Evolutionary conservation across 2,113 vertebrate genomes (phyloP).

Genomic region (Megaptera novaeangliae): DNA sequence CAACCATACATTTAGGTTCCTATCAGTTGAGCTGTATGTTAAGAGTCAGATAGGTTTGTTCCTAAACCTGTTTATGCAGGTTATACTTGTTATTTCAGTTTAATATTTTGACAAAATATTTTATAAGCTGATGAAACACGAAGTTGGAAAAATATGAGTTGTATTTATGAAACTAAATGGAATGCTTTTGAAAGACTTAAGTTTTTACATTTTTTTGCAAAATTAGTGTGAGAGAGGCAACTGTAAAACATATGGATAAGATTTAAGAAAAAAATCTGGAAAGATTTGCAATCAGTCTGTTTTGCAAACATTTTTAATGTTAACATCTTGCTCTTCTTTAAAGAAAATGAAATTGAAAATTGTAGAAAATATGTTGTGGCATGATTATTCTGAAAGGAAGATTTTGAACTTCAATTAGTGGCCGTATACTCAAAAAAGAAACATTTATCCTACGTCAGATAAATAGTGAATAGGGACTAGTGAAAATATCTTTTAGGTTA

Average conservation of each 20-base stretch:
- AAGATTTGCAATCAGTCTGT: background rate
- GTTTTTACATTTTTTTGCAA: background rate
- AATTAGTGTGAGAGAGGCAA: background rate
- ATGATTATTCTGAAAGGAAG: background rate
- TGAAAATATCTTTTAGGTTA: background rate
- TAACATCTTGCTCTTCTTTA: background rate
- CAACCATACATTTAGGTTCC: background rate
- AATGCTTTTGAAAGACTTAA: background rate
- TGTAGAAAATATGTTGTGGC: background rate
- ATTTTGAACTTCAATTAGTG: background rate
- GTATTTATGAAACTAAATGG: background rate
- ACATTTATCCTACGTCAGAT: background rate
- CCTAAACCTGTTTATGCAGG: background rate
- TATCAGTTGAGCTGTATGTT: background rate
- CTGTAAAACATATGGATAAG: background rate
- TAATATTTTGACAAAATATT: background rate
- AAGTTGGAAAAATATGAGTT: background rate
- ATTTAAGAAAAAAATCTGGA: background rate
- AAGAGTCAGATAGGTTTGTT: background rate
- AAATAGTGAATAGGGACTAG: background rate
- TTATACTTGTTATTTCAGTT: background rate
- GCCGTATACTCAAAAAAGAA: background rate
- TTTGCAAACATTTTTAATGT: background rate
- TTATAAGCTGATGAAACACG: background rate
- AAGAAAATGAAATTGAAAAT: background rate